Evolutionary conservation across 2,888 invertebrate genomes (phyloP).

Genomic region (Mayetiola destructor): DNA sequence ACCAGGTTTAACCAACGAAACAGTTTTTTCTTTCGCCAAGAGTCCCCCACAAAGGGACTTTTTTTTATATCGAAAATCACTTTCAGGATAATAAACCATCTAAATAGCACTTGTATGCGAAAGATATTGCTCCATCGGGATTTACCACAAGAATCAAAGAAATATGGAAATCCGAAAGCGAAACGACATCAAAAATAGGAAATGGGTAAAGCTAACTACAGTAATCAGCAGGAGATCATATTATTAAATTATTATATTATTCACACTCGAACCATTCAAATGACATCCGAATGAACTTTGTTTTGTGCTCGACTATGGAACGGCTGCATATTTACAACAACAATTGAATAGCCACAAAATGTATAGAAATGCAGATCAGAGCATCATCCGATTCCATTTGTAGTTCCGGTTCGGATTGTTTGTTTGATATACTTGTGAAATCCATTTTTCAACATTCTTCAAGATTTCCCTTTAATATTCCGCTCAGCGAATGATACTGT

Average conservation of each 20-base stretch:
- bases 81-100: not conserved
- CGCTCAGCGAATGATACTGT: too few relatives aligned
- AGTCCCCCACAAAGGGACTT: not conserved
- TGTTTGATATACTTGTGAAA: conserved; percentile 1
- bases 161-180: not conserved
- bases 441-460: not conserved
- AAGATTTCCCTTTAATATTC: too few relatives aligned
- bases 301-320: not conserved
- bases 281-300: not conserved
- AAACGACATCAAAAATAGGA: not conserved
- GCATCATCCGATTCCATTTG: not conserved
- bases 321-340: not conserved
- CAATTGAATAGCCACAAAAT: not conserved
- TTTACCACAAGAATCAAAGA: not conserved
- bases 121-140: not conserved
- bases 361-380: not conserved
- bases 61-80: conserved; percentile 6
- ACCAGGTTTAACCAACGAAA: not conserved
- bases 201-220: conserved; percentile 2
- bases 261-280: not conserved
- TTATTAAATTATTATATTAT: conserved; percentile 11
- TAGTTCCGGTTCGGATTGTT: not conserved
- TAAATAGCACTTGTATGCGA: not conserved
- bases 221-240: conserved; percentile 12
- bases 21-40: not conserved